Base-by-base conservation (phyloP, 2,113 vertebrate species). In the Stegostoma tigrinum region DNA sequence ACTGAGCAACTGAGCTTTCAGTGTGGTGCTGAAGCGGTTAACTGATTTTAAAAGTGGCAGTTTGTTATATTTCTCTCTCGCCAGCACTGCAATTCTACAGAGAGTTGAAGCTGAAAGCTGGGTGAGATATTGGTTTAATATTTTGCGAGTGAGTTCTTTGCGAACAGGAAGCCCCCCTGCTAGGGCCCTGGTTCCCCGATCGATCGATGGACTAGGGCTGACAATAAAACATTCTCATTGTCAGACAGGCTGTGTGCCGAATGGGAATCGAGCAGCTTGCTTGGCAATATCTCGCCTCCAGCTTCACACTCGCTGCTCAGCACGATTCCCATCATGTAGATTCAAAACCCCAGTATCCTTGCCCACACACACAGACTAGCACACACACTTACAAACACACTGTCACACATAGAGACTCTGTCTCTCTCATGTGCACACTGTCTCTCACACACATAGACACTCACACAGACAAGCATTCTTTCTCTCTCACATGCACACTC, bases 91-190 rank as follows among this genome's bases (percentile, higher is more conserved):
- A 90, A 90, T 90, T 90, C 87, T 90, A 61, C 87, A 34, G 87
- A 90, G 87, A 90, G 87, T 90, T 90, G 87, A 10, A 17, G 12
- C 87, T 90, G 87, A 90, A 61, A 61, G 52, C 87, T 34, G 52
- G 48, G 87, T 90, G 87, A 90, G 52, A 90, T 34, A 90, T 90
- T 90, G 87, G 87, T 90, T 90, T 90, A 90, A 90, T 90, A 90
- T 90, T 90, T 34, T 6, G 23, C 3, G 8, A 61, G 52, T 75
- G 52, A 90, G 87, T 55, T 48, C 30, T 0, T 27, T 5, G 85
- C 14, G 85, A 55, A 48, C 12, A 14, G n/a, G 48, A 48, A 90
- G 87, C 24, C 87, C 87, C 87, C 87, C 87, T 90, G 87, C 48
- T 52, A 17, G 87, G 87, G 87, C 87, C 87, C 52, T 1, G 24